Base-by-base conservation (phyloP, 1,140 invertebrate species). In the Ericerus pela region DNA sequence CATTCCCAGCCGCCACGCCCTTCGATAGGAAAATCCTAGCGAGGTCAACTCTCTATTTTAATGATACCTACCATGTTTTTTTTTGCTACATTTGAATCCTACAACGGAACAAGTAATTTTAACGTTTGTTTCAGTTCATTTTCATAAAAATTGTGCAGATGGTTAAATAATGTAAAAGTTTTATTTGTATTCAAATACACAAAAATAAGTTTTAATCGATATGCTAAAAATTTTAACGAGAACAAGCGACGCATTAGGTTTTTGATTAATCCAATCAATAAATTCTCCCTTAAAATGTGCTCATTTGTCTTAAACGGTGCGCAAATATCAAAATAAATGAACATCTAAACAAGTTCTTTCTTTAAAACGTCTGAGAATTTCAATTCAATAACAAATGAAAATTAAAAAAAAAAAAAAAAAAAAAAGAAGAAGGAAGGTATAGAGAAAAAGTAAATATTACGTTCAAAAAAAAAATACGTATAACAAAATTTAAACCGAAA, bases 101-200 rank as follows among this genome's bases (percentile, higher is more conserved):
- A n/a, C n/a, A n/a, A n/a, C n/a, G n/a, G n/a, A n/a, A n/a, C n/a
- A n/a, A n/a, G n/a, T n/a, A n/a, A n/a, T n/a, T n/a, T n/a, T n/a
- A n/a, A n/a, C n/a, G n/a, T n/a, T n/a, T n/a, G n/a, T n/a, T n/a
- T n/a, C n/a, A n/a, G n/a, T n/a, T n/a, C n/a, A n/a, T n/a, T n/a
- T n/a, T n/a, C n/a, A n/a, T n/a, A n/a, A n/a, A n/a, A n/a, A n/a
- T n/a, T n/a, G n/a, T n/a, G n/a, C n/a, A n/a, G n/a, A n/a, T n/a
- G n/a, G n/a, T n/a, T n/a, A n/a, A 16, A 10, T 47, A 47, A 47
- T 47, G 26, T 47, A 47, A 47, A 47, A 47, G 8, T 20, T 47
- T 22, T 47, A 47, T 24, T 47, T 10, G 26, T 47, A 47, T 16
- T 24, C 26, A 47, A 47, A 47, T 47, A 47, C 26, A 47, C 41